phyloP scores from a whole-genome alignment of 2,797 vertebrate species.

The Ceyx erithaca region DNA sequence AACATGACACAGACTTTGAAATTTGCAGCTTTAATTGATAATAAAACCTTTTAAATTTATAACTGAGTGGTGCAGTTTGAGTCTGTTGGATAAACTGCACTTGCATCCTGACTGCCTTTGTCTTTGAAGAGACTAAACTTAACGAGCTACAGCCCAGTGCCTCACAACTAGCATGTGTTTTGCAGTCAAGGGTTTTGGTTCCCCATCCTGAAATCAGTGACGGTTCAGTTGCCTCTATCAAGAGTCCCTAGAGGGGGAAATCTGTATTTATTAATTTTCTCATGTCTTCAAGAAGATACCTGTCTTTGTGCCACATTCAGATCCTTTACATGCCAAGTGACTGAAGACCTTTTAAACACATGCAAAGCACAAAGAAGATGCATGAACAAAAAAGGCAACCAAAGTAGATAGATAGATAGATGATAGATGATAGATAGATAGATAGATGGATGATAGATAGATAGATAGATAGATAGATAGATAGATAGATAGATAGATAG shows the following conservation, averaged over 20 bases:
- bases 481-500: too few species aligned
- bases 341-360: not conserved
- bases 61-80: not conserved
- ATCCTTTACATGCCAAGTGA: not conserved
- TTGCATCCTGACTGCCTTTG: not conserved
- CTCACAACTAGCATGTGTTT: not conserved
- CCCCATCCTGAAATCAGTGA: not conserved
- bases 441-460: not conserved
- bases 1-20: not conserved
- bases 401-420: not conserved
- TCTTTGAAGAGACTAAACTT: not conserved
- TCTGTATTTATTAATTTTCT: not conserved
- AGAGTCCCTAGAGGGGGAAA: not conserved
- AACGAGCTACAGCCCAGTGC: not conserved
- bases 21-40: not conserved
- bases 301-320: not conserved
- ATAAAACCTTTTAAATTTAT: not conserved
- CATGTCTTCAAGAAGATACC: not conserved
- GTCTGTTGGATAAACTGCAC: not conserved
- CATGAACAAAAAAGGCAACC: not conserved
- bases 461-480: not conserved
- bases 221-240: not conserved
- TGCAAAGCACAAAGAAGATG: too few species aligned
- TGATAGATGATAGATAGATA: too few species aligned
- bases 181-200: not conserved